Percentiles rank a stretch among this genome's conserved stretches.
Conservation (phyloP, 2,888 invertebrate species). For the Ceriagrion tenellum region DNA sequence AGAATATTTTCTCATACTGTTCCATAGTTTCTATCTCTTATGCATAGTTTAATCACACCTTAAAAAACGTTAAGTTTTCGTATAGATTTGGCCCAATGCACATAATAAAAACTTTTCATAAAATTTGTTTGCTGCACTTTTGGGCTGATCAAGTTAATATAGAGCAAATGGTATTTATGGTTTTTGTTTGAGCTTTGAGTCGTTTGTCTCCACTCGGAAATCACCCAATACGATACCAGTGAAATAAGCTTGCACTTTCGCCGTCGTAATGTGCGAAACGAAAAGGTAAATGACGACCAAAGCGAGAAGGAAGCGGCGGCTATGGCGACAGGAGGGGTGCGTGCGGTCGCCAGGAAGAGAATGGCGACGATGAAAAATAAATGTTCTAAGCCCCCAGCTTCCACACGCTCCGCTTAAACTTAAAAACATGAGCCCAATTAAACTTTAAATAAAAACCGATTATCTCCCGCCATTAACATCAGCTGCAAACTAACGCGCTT, state of each 20-base stretch:
- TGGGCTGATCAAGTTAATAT: no score
- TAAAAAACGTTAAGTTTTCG: no score
- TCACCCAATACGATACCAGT: no score
- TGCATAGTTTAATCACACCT: no score
- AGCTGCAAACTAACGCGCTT: background rate
- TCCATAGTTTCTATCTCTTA: no score
- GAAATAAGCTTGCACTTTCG: background rate
- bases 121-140: no score
- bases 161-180: no score
- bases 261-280: background rate
- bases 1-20: no score
- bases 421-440: slow-evolving; percentile 27
- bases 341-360: background rate
- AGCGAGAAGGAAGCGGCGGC: background rate
- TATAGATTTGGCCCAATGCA: no score
- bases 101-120: no score
- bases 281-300: background rate
- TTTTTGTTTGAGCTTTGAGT: no score
- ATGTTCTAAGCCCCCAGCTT: background rate
- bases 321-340: background rate
- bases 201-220: no score
- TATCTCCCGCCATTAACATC: slow-evolving; percentile 16
- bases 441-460: slow-evolving; percentile 39
- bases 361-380: background rate
- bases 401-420: background rate